A percentile compares a stretch with the other conserved stretches of the same genome.
These are phyloP conservation scores for Rattus rattus DNA, from an alignment of 2,113 vertebrate genomes.

Conservation along the genomic window DNA sequence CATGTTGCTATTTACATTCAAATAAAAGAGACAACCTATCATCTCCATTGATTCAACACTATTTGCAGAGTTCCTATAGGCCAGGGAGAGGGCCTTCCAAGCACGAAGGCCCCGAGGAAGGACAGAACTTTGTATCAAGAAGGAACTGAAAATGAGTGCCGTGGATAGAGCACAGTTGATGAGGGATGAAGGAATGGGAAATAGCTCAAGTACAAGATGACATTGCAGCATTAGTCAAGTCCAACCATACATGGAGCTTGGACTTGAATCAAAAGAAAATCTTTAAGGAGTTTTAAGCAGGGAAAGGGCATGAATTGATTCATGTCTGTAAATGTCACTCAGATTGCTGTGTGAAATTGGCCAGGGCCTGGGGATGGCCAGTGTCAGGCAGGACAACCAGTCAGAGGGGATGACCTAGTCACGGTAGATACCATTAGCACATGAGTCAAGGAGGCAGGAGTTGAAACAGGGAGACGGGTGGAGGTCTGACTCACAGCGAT, in stretches of 20 bases:
- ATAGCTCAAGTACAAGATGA: neutral
- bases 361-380: neutral
- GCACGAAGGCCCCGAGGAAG: neutral
- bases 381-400: neutral
- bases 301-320: neutral
- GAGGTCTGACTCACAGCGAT: neutral
- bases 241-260: neutral
- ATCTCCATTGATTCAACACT: neutral
- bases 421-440: neutral
- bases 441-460: neutral
- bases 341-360: neutral
- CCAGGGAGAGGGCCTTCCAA: neutral
- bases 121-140: neutral
- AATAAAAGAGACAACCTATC: neutral
- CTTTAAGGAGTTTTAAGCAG: slow-evolving; percentile 38
- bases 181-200: too few relatives aligned
- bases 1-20: neutral
- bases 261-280: slow-evolving; percentile 26
- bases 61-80: neutral
- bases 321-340: slow-evolving; percentile 12
- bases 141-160: neutral
- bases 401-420: neutral
- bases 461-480: neutral
- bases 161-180: neutral
- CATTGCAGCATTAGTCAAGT: neutral